Base-by-base conservation (phyloP, 2,797 vertebrate species). In the Anomalospiza imberbis region DNA sequence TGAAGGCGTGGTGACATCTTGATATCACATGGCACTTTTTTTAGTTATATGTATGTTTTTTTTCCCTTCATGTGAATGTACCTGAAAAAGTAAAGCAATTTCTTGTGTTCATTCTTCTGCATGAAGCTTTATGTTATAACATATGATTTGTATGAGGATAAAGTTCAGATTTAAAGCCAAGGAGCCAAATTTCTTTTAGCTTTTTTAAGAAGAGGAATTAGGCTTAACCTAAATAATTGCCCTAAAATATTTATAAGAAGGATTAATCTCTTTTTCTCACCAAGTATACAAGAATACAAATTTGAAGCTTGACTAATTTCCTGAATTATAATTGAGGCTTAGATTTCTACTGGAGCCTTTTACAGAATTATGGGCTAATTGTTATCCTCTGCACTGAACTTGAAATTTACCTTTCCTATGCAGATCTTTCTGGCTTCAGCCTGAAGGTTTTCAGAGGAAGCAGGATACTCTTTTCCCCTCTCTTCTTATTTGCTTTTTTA, bases 181-280 rank as follows among this genome's bases (percentile, higher is more conserved):
- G 61, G 34, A 95, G 17, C 54, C 40, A 75, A 89, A 74, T 85
- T 92, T 51, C 38, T 77, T 93, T 80, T 78, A 93, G 61, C 67
- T 87, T 87, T 65, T 88, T 13, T 77, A 72, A 77, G 91, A 92
- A 84, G 36, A 83, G 17, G 72, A 93, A 94, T 95, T 95, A 93
- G 68, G 47, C 68, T 95, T 95, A 92, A 91, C 84, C 86, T 96
- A 95, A 95, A 89, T 95, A 88, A 94, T 85, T 95, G 65, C 51
- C 65, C 91, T 91, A 89, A 95, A 94, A 92, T 95, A 88, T 91
- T 90, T 92, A 68, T 81, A 92, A 95, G 75, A 85, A 88, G 68
- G 85, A 95, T 96, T 95, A 89, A 13, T 66, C 45, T 94, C 6
- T 83, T 91, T 67, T 94, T 84, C 71, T 89, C 36, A 71, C 40